Conservation (phyloP, 2,888 invertebrate genomes). For the Cryptus viduatorius region DNA sequence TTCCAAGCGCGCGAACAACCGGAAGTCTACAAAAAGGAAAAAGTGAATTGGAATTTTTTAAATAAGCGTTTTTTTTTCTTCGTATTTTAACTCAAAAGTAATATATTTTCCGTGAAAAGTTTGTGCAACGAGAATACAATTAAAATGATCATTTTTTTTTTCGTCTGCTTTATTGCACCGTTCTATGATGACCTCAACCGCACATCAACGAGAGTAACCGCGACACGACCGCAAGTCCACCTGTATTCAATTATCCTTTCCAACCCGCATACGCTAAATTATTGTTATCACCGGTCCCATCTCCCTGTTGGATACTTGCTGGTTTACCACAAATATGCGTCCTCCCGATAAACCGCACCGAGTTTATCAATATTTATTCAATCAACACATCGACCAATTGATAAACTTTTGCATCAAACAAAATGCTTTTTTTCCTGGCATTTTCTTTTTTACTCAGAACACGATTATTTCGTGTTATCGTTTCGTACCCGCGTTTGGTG, state of each 20-base stretch:
- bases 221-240: constrained; percentile 12
- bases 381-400: neutral
- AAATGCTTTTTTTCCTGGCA: neutral
- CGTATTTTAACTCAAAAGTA: neutral
- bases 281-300: constrained; percentile 6
- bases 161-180: neutral
- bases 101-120: neutral
- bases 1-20: constrained; percentile 11
- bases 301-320: neutral
- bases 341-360: constrained; percentile 27
- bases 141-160: neutral
- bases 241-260: constrained; percentile 8
- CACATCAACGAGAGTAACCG: constrained; percentile 28
- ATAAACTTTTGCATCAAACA: neutral
- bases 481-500: neutral
- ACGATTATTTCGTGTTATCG: neutral
- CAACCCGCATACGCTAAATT: constrained; percentile 1
- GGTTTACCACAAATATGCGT: constrained; percentile 27
- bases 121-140: neutral
- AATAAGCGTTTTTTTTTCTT: constrained; percentile 7
- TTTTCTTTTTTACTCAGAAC: neutral
- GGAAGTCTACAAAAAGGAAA: constrained; percentile 18
- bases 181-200: neutral
- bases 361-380: constrained; percentile 22
- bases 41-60: constrained; percentile 27